Conservation (phyloP, 2,797 vertebrate genomes). For the Macroramphosus scolopax region DNA sequence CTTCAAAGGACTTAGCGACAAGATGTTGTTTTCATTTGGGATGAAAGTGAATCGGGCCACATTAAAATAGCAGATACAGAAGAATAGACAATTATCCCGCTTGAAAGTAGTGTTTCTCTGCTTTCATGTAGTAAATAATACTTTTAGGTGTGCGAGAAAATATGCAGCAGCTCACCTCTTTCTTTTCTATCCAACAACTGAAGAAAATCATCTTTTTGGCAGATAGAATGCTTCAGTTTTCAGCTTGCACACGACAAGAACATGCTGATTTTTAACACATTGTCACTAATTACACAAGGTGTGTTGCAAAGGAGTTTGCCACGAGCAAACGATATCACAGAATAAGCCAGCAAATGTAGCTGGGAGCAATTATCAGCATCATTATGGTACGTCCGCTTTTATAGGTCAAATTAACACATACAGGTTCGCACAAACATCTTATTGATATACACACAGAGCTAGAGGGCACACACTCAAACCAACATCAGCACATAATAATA, state of each 20-base stretch:
- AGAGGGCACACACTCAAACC: too few relatives aligned
- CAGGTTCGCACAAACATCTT: too few relatives aligned
- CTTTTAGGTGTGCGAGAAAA: constrained; percentile 18
- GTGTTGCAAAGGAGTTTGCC: neutral
- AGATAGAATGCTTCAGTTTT: constrained; percentile 11
- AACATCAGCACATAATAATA: too few relatives aligned
- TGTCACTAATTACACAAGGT: neutral
- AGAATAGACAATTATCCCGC: neutral
- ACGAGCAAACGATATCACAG: constrained; percentile 1
- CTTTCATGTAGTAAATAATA: constrained; percentile 29
- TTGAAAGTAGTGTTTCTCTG: constrained; percentile 15
- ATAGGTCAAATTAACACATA: too few relatives aligned
- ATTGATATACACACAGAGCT: too few relatives aligned
- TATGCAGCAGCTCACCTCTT: neutral
- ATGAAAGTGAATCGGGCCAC: constrained; percentile 1
- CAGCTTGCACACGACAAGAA: constrained; percentile 1
- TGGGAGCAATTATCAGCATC: too few relatives aligned
- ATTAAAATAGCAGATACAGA: constrained; percentile 6
- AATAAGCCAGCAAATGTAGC: too few relatives aligned
- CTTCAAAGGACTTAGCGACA: constrained; percentile 13
- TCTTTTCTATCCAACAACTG: neutral
- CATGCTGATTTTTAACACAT: neutral
- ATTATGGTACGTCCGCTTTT: too few relatives aligned
- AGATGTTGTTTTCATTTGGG: constrained; percentile 3
- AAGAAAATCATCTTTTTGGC: too few relatives aligned